Percentiles rank a stretch among this genome's conserved stretches.
Conservation (phyloP, 1,140 invertebrate genomes). For the Dreissena rostriformis region DNA sequence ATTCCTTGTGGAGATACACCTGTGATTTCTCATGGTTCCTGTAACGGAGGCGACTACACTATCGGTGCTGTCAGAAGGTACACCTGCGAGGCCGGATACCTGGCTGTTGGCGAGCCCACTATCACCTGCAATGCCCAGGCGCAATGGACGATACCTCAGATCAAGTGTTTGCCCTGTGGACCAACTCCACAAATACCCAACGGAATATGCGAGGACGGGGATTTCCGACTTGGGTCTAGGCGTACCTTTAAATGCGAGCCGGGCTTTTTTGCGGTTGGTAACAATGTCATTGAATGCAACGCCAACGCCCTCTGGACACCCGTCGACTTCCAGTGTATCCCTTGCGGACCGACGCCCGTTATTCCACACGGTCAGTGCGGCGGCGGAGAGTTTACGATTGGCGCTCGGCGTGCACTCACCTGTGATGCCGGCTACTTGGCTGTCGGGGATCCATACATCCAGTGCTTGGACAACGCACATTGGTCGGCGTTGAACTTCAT, state of each 20-base stretch:
- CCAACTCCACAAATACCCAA: constrained; percentile 3
- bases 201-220: constrained; percentile 25
- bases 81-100: constrained; percentile 27
- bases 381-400: constrained; percentile 17
- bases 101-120: background rate
- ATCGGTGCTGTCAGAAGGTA: constrained; percentile 13
- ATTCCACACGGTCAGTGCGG: constrained; percentile 29
- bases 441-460: constrained; percentile 12
- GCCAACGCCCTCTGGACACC: constrained; percentile 12
- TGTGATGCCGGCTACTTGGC: constrained; percentile 37
- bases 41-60: background rate
- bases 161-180: constrained; percentile 37
- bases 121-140: constrained; percentile 11
- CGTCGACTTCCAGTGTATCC: constrained; percentile 28
- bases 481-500: background rate
- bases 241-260: constrained; percentile 12
- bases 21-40: constrained; percentile 2
- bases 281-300: constrained; percentile 17
- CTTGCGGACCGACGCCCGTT: constrained; percentile 18
- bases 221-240: constrained; percentile 13
- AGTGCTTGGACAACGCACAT: constrained; percentile 5
- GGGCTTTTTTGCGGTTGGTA: constrained; percentile 24
- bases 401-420: background rate
- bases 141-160: constrained; percentile 10
- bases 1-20: constrained; percentile 48